Evolutionary conservation across 1,140 invertebrate genomes (phyloP).

Genomic region (Trachymyrmex septentrionalis): DNA sequence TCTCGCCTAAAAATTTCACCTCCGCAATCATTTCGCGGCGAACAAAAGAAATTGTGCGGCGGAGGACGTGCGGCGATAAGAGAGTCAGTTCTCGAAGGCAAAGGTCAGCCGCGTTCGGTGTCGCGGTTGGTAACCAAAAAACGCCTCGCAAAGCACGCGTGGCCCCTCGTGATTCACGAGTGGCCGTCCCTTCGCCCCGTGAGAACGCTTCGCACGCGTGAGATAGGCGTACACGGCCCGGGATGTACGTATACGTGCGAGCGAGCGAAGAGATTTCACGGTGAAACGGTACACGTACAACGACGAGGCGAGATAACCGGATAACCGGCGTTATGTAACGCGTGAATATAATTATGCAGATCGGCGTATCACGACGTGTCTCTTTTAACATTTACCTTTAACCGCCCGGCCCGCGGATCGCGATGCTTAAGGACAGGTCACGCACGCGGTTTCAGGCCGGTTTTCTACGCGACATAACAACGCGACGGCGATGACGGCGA

Average conservation of each 20-base stretch:
- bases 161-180: constrained; percentile 42
- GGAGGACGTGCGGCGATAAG: constrained; percentile 21
- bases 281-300: constrained; percentile 67
- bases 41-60: not conserved
- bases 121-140: constrained; percentile 43
- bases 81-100: constrained; percentile 18
- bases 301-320: constrained; percentile 75
- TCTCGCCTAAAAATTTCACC: not conserved
- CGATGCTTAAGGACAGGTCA: constrained; percentile 67
- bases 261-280: constrained; percentile 63
- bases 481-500: not conserved
- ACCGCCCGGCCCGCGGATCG: constrained; percentile 72
- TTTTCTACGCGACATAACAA: constrained; percentile 48
- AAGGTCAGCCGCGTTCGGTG: constrained; percentile 24
- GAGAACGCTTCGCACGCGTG: constrained; percentile 55
- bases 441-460: constrained; percentile 60
- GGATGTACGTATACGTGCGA: constrained; percentile 40
- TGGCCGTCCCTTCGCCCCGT: constrained; percentile 32
- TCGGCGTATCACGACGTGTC: constrained; percentile 62
- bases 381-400: constrained; percentile 81
- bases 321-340: constrained; percentile 79
- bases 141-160: constrained; percentile 37
- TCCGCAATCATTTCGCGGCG: not conserved
- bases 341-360: constrained; percentile 82
- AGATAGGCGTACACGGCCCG: constrained; percentile 30